Evolutionary conservation across 1,140 invertebrate genomes (phyloP).

Genomic region (Gerris buenoi): DNA sequence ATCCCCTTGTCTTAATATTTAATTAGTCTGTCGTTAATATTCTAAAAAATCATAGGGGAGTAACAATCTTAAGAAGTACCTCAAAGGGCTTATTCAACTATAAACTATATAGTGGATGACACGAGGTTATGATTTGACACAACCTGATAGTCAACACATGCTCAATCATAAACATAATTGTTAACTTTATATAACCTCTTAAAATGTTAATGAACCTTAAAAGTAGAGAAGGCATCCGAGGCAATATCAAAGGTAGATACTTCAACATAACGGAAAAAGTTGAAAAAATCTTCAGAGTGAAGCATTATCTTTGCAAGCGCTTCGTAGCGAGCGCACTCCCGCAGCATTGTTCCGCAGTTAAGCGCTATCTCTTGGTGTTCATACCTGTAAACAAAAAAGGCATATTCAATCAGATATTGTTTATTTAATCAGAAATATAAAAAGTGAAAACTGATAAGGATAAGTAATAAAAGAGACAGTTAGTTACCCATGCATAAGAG

Average conservation of each 20-base stretch:
- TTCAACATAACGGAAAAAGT: conserved; percentile 99
- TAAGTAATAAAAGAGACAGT: not conserved
- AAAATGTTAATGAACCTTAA: too few species aligned
- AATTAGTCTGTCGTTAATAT: too few species aligned
- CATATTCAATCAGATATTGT: too few species aligned
- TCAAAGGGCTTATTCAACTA: not conserved
- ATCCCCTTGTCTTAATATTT: too few species aligned
- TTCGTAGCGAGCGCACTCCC: conserved; percentile 95
- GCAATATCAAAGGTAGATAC: conserved; percentile 99
- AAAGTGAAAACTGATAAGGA: too few species aligned
- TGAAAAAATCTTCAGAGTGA: conserved; percentile 94
- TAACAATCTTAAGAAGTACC: too few species aligned
- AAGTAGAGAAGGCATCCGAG: conserved; percentile 99
- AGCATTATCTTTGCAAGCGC: conserved; percentile 96
- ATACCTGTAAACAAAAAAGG: conserved; percentile 64
- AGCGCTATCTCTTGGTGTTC: conserved; percentile 97
- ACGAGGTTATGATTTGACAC: too few species aligned
- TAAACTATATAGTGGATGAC: not conserved
- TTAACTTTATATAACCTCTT: too few species aligned
- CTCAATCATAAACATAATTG: too few species aligned
- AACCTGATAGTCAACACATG: too few species aligned
- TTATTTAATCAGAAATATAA: too few species aligned
- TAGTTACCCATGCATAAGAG: conserved; percentile 82
- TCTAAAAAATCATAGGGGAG: too few species aligned
- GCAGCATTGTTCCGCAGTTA: conserved; percentile 96